Percentiles rank a stretch among this genome's conserved stretches.
phyloP scores from a whole-genome alignment of 1,140 invertebrate genomes.

The Drosophila pachea region DNA sequence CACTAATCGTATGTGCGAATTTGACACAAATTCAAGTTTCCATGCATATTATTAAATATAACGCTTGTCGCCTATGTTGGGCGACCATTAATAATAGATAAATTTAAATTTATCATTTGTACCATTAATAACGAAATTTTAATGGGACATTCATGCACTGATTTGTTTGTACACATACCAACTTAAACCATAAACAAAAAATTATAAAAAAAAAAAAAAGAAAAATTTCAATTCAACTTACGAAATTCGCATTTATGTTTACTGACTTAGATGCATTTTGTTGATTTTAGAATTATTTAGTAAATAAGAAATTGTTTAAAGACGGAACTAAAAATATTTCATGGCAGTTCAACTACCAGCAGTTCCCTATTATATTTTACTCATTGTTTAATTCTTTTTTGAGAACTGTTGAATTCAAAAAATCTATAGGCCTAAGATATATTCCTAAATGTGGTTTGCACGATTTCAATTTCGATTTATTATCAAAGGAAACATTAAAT shows the following conservation, averaged over 20 bases:
- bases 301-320: conserved; percentile 19
- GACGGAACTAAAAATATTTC: conserved; percentile 24
- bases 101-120: too few species aligned
- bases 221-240: conserved; percentile 29
- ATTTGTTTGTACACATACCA: conserved; percentile 2
- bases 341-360: conserved; percentile 29
- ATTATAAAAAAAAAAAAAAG: too few species aligned
- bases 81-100: neutral
- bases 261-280: conserved; percentile 31
- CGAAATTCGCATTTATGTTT: neutral
- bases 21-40: conserved; percentile 14
- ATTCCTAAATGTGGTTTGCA: neutral
- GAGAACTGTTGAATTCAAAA: neutral
- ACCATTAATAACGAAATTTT: conserved; percentile 1
- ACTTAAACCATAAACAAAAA: conserved; percentile 1
- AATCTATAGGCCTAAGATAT: neutral
- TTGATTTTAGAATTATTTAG: conserved; percentile 40
- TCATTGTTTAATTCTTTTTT: neutral
- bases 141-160: conserved; percentile 1
- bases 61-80: conserved; percentile 17
- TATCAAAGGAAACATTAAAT: too few species aligned
- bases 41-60: conserved; percentile 11
- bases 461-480: too few species aligned
- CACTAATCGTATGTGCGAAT: neutral
- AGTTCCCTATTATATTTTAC: conserved; percentile 7